These are phyloP conservation scores for Neosalanx taihuensis DNA, from an alignment of 2,797 vertebrate species.

Conservation along the genomic window DNA sequence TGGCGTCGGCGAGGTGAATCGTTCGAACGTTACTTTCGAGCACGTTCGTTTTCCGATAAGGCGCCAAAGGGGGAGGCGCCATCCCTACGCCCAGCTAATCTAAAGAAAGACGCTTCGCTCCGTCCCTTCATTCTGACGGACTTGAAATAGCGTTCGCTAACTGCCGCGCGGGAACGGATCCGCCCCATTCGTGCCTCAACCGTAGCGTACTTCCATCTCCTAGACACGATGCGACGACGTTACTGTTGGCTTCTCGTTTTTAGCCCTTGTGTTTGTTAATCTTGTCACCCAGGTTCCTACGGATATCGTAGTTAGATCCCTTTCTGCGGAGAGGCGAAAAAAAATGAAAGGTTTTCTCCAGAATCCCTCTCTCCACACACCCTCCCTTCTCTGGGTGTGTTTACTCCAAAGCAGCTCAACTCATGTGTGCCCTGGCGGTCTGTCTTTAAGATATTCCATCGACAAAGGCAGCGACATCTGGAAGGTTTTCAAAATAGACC, in stretches of 20 bases:
- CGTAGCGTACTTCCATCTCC: not conserved
- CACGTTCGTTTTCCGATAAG: too few relatives aligned
- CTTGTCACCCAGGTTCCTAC: slow-evolving; percentile 28
- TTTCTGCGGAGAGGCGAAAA: slow-evolving; percentile 41
- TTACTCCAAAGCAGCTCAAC: slow-evolving; percentile 42
- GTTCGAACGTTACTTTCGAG: too few relatives aligned
- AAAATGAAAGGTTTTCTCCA: slow-evolving; percentile 51
- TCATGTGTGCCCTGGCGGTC: slow-evolving; percentile 43
- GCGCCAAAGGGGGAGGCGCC: too few relatives aligned
- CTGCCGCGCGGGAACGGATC: not conserved
- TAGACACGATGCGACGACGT: not conserved
- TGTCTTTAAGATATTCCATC: slow-evolving; percentile 82
- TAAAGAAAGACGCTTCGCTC: too few relatives aligned
- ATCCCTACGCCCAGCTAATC: too few relatives aligned
- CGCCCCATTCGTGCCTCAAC: not conserved
- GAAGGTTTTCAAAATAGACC: slow-evolving; percentile 81
- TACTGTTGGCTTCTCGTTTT: not conserved
- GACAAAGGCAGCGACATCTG: slow-evolving; percentile 61
- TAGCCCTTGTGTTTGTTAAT: slow-evolving; percentile 17
- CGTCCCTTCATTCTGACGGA: not conserved
- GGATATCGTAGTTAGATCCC: slow-evolving; percentile 51
- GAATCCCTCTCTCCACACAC: slow-evolving; percentile 51
- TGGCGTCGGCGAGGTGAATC: too few relatives aligned
- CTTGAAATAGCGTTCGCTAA: not conserved
- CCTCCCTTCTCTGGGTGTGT: slow-evolving; percentile 49